These are phyloP conservation scores for Rotaria socialis DNA, from an alignment of 2,888 invertebrate genomes.

Conservation along the genomic window DNA sequence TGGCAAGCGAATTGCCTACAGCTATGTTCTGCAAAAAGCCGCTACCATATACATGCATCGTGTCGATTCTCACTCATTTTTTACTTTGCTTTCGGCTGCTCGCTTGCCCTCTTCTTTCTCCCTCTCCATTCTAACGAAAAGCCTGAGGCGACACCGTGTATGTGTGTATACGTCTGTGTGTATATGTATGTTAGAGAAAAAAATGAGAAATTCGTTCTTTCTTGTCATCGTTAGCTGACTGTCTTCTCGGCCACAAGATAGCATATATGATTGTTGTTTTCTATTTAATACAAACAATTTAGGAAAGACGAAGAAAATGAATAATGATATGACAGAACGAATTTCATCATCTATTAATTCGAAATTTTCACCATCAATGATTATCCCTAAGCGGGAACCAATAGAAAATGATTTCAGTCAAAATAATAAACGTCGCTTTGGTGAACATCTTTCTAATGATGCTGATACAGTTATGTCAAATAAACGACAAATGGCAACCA, in stretches of 20 bases:
- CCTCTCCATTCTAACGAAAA: slow-evolving; percentile 37
- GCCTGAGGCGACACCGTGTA: neutral
- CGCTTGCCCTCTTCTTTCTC: slow-evolving; percentile 32
- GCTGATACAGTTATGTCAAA: neutral
- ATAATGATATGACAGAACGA: neutral
- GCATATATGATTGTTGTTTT: neutral
- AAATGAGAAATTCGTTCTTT: slow-evolving; percentile 18
- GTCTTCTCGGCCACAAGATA: neutral
- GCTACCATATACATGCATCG: slow-evolving; percentile 2
- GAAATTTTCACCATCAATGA: neutral
- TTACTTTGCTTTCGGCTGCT: slow-evolving; percentile 4
- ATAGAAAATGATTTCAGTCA: neutral
- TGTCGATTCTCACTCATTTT: slow-evolving; percentile 16
- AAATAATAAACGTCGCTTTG: slow-evolving; percentile 21
- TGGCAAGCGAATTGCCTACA: neutral
- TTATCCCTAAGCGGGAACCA: neutral
- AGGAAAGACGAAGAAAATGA: neutral
- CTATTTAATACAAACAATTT: neutral
- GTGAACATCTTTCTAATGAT: neutral
- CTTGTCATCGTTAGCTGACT: slow-evolving; percentile 13
- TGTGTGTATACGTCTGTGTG: neutral
- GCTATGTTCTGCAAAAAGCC: slow-evolving; percentile 10
- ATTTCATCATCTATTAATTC: neutral
- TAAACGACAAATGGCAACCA: slow-evolving; percentile 35
- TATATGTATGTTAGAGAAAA: slow-evolving; percentile 6